Conservation (phyloP, 2,888 invertebrate species). For the Digitonthophagus gazella region DNA sequence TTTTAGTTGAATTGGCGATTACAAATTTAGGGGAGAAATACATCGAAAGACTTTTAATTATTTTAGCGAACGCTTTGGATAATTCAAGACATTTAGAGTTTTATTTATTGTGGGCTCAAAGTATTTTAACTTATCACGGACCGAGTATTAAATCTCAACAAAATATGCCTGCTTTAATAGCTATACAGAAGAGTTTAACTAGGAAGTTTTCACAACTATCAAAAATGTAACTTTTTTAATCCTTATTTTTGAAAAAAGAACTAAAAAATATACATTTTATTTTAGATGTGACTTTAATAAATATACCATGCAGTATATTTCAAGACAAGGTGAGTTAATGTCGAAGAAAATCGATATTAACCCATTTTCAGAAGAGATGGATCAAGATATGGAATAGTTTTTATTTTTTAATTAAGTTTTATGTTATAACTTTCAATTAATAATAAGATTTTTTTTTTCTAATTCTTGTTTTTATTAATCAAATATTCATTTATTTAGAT, state of each 20-base stretch:
- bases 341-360: slow-evolving; percentile 39
- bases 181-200: slow-evolving; percentile 76
- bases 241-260: background rate
- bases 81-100: slow-evolving; percentile 83
- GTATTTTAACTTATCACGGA: slow-evolving; percentile 66
- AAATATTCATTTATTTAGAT: too few relatives aligned
- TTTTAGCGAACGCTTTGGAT: slow-evolving; percentile 72
- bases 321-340: slow-evolving; percentile 51
- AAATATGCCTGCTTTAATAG: slow-evolving; percentile 66
- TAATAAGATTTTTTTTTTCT: too few relatives aligned
- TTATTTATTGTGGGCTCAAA: slow-evolving; percentile 77
- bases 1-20: slow-evolving; percentile 72
- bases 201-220: slow-evolving; percentile 77
- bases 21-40: slow-evolving; percentile 70
- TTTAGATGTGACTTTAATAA: slow-evolving; percentile 87
- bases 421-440: too few relatives aligned
- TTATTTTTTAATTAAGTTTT: too few relatives aligned
- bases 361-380: slow-evolving; percentile 5
- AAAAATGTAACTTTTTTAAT: slow-evolving; percentile 70
- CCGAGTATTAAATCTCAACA: slow-evolving; percentile 56
- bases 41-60: slow-evolving; percentile 69
- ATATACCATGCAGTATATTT: slow-evolving; percentile 72
- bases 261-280: slow-evolving; percentile 32
- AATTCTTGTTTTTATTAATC: too few relatives aligned
- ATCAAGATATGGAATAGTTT: background rate